Conservation (phyloP, 1,140 invertebrate genomes). For the Drosophila setifemur region DNA sequence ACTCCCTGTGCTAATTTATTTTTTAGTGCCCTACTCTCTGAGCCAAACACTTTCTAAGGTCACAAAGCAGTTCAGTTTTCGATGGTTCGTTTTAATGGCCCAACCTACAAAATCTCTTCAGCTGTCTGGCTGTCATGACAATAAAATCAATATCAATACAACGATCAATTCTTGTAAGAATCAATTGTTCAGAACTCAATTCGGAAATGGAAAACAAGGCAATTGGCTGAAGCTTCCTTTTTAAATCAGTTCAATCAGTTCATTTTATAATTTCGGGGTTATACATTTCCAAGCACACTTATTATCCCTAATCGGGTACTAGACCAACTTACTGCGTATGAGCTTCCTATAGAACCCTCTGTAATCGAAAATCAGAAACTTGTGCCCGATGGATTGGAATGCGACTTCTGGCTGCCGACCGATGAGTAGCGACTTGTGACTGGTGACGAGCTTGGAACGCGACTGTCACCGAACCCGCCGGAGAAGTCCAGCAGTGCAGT, state of each 20-base stretch:
- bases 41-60: constrained; percentile 26
- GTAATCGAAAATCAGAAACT: background rate
- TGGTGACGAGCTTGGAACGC: constrained; percentile 19
- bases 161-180: background rate
- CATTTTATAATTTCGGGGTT: too few relatives aligned
- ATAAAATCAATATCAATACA: background rate
- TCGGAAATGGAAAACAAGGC: background rate
- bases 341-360: background rate
- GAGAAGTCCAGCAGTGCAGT: constrained; percentile 44
- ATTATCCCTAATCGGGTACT: background rate
- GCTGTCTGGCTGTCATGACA: background rate
- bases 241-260: background rate
- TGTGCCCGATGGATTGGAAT: background rate
- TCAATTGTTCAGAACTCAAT: background rate
- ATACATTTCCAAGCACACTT: too few relatives aligned
- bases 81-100: background rate
- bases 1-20: constrained; percentile 20
- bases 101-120: background rate
- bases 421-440: constrained; percentile 13
- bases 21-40: background rate
- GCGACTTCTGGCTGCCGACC: background rate
- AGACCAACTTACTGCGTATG: background rate
- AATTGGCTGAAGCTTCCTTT: background rate
- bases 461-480: constrained; percentile 22
- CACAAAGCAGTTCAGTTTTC: background rate